Evolutionary conservation across 1,140 invertebrate genomes (phyloP), one percentile per base, ranked within the genome.

Genomic region (Heliconius congener): DNA sequence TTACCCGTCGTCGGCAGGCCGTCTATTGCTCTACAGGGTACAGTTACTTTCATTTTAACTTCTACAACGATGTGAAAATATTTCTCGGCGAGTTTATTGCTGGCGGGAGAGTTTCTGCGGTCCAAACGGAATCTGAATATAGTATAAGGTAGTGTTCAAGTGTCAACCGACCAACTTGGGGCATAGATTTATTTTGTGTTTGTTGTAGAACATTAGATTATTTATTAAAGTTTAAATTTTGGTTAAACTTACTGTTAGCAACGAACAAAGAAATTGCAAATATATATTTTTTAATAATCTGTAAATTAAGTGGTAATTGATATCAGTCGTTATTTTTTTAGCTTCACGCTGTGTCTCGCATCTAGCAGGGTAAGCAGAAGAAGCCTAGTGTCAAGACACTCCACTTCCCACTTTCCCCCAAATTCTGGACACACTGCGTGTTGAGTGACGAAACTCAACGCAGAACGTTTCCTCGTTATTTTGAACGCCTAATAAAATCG

Each of bases 41-140:
- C 87, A 89, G 84, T 93, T 93, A 93, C 90, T 93, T 93, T 93
- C 91, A 91, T 93, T 93, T 93, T 93, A 93, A 93, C 92, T 93
- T 91, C 88, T 88, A 92, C 90, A 93, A 93, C 90, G 92, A 93
- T 92, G 92, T 93, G 92, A 93, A 93, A 93, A 93, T 93, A 93
- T 93, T 91, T 91, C 91, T 88, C 87, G 81, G 85, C 78, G 82
- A 91, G 88, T 91, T 93, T 93, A 93, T 93, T 90, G 90, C 90
- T 86, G 86, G 86, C 90, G 80, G 78, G 90, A 92, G 90, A 91
- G 86, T 87, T 90, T 82, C 71, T 84, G 88, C 83, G 89, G 87
- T 88, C 86, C 82, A 87, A 88, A 87, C 87, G 85, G 81, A 85
- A 84, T 73, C 81, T 83, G 87, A 88, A 90, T 88, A 83, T 87